These are phyloP conservation scores for Meteorus sp. DNA, from an alignment of 1,140 invertebrate species.

Conservation along the genomic window DNA sequence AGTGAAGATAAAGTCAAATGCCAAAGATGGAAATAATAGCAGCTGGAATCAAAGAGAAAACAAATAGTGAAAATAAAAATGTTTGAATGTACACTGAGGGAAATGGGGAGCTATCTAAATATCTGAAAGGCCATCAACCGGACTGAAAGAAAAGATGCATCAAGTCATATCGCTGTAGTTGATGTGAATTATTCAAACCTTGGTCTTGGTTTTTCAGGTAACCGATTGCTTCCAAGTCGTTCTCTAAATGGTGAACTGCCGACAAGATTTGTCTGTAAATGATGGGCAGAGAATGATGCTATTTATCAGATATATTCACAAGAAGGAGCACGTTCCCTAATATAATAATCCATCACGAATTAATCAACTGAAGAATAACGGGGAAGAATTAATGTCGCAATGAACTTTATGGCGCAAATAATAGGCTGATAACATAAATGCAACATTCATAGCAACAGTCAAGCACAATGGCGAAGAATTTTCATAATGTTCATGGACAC, in stretches of 20 bases:
- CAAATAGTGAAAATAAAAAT: slow-evolving; percentile 2
- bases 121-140: no score
- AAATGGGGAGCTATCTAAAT: no score
- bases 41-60: slow-evolving; percentile 5
- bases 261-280: slow-evolving; percentile 60
- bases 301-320: background rate
- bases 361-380: background rate
- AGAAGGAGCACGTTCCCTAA: background rate
- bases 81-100: no score
- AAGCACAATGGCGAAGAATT: slow-evolving; percentile 22
- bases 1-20: no score
- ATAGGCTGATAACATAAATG: background rate
- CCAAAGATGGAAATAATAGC: background rate
- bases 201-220: slow-evolving; percentile 79
- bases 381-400: background rate
- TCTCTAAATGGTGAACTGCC: slow-evolving; percentile 83
- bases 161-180: slow-evolving; percentile 4
- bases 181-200: slow-evolving; percentile 65
- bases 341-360: no score
- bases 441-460: slow-evolving; percentile 7
- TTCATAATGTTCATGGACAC: no score
- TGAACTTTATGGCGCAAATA: background rate
- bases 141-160: slow-evolving; percentile 5
- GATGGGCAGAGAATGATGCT: background rate
- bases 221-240: slow-evolving; percentile 80